phyloP scores from a whole-genome alignment of 1,140 invertebrate species.

The Muscidifurax raptorellus region DNA sequence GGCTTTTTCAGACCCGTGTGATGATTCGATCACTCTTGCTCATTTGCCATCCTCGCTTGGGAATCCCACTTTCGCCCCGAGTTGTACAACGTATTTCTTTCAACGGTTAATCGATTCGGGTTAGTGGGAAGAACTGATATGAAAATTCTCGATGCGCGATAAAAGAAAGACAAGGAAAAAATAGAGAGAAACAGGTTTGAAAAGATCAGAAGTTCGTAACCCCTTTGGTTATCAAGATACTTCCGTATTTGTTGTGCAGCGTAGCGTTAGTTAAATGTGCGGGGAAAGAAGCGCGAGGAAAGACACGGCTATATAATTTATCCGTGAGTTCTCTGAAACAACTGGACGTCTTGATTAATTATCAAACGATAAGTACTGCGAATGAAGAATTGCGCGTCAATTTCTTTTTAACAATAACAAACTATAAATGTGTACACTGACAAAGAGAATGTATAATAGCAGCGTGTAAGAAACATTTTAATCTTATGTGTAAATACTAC shows the following conservation, averaged over 20 bases:
- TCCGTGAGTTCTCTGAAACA: background rate
- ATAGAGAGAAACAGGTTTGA: background rate
- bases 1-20: no score
- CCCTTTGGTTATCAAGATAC: constrained; percentile 6
- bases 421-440: background rate
- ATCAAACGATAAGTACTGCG: background rate
- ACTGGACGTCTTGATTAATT: constrained; percentile 13
- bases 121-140: constrained; percentile 26
- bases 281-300: background rate
- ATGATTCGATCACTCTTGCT: no score
- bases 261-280: background rate
- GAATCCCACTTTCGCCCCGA: no score
- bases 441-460: background rate
- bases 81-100: no score
- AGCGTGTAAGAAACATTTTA: constrained; percentile 1
- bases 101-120: background rate
- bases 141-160: background rate
- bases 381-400: background rate
- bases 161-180: constrained; percentile 15
- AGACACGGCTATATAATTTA: background rate
- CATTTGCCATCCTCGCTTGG: no score
- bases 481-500: constrained; percentile 2
- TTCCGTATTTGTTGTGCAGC: background rate
- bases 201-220: constrained; percentile 17
- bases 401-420: constrained; percentile 10